These are phyloP conservation scores for Rhingia rostrata DNA, from an alignment of 2,888 invertebrate genomes.

Conservation along the genomic window DNA sequence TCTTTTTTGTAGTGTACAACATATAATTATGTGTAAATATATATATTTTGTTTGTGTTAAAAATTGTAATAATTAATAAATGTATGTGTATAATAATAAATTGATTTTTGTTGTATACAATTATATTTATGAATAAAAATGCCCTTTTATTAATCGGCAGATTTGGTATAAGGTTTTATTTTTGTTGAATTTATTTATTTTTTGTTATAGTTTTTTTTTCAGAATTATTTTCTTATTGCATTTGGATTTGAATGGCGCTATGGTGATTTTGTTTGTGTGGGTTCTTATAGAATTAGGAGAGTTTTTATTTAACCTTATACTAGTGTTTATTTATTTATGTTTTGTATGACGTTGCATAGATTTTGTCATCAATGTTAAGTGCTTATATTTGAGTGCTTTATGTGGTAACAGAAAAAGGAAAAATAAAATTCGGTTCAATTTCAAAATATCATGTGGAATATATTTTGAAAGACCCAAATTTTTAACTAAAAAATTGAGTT, in stretches of 20 bases:
- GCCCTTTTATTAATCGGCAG: constrained; percentile 16
- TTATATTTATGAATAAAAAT: constrained; percentile 45
- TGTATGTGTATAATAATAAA: constrained; percentile 34
- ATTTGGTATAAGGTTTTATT: constrained; percentile 8
- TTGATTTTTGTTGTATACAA: constrained; percentile 37
- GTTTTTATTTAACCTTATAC: not conserved
- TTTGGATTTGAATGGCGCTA: constrained; percentile 28
- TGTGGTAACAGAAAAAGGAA: not conserved
- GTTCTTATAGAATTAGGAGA: constrained; percentile 52
- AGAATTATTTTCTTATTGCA: not conserved
- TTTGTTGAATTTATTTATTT: not conserved
- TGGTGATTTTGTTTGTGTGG: not conserved
- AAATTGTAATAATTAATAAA: constrained; percentile 40
- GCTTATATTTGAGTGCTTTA: constrained; percentile 1
- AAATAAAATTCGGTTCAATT: constrained; percentile 36
- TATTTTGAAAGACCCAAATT: constrained; percentile 45
- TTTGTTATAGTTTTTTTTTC: not conserved
- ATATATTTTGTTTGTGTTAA: constrained; percentile 32
- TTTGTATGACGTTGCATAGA: not conserved
- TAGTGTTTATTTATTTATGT: not conserved
- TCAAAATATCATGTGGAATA: constrained; percentile 34
- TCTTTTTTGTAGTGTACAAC: constrained; percentile 26
- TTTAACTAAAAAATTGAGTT: not conserved
- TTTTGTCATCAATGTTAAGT: constrained; percentile 1
- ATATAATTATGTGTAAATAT: constrained; percentile 24